A percentile compares a stretch with the other conserved stretches of the same genome.
Conservation (phyloP, 1,140 invertebrate genomes). For the Trypoxylus dichotomus region DNA sequence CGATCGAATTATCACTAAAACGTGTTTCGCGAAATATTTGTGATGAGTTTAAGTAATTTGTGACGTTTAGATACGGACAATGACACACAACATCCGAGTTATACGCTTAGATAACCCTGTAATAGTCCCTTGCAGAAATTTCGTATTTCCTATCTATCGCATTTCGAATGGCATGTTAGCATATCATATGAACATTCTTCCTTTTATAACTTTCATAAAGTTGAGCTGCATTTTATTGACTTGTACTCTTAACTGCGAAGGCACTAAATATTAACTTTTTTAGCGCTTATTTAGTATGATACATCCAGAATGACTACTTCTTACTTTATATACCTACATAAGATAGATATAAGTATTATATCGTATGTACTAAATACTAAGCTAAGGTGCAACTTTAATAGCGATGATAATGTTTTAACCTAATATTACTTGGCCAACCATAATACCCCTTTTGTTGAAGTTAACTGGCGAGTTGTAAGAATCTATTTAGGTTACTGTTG, state of each 20-base stretch:
- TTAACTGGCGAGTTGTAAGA: too few species aligned
- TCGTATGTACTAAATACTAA: background rate
- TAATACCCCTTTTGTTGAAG: too few species aligned
- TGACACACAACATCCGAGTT: background rate
- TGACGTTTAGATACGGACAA: background rate
- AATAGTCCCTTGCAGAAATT: background rate
- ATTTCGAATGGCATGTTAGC: background rate
- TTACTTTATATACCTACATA: background rate
- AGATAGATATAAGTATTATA: background rate
- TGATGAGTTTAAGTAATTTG: background rate
- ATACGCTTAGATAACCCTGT: background rate
- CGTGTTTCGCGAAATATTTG: background rate
- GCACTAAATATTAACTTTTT: background rate
- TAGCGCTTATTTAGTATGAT: background rate
- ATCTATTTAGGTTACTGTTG: too few species aligned
- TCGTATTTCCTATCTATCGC: background rate
- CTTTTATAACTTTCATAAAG: constrained; percentile 6
- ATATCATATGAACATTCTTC: background rate
- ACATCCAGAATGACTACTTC: background rate
- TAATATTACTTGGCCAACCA: too few species aligned
- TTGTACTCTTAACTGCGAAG: background rate
- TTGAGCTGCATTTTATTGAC: background rate
- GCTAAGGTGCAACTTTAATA: too few species aligned
- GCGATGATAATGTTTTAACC: too few species aligned
- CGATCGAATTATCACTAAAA: background rate